These are phyloP conservation scores for Battus philenor DNA, from an alignment of 1,140 invertebrate genomes.

Conservation along the genomic window DNA sequence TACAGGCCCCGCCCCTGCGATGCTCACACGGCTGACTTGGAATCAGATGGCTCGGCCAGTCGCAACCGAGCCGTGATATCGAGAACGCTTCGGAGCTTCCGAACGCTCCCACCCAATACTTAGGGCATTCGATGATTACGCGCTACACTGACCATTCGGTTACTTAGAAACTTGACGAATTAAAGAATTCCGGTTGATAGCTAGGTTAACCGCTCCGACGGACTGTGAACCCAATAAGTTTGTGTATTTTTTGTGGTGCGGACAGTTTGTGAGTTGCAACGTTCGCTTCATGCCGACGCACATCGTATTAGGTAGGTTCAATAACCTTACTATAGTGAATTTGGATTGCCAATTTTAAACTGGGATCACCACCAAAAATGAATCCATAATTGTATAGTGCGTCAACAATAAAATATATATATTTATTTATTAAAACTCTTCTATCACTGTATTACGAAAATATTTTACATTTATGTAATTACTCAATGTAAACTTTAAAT, in stretches of 20 bases:
- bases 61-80: conserved; percentile 67
- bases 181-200: conserved; percentile 48
- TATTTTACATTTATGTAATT: too few species aligned
- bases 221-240: conserved; percentile 46
- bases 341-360: too few species aligned
- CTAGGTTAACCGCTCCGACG: conserved; percentile 34
- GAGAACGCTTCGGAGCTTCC: conserved; percentile 64
- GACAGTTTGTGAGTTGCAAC: conserved; percentile 34
- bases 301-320: conserved; percentile 49
- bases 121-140: conserved; percentile 64
- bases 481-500: too few species aligned
- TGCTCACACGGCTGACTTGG: conserved; percentile 73
- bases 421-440: too few species aligned
- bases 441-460: too few species aligned
- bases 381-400: too few species aligned
- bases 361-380: too few species aligned
- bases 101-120: conserved; percentile 47
- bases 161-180: conserved; percentile 61
- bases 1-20: conserved; percentile 52
- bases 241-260: conserved; percentile 32
- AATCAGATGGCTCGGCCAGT: conserved; percentile 74
- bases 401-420: too few species aligned
- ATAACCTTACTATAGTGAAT: too few species aligned
- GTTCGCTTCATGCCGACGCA: conserved; percentile 28
- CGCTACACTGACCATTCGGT: conserved; percentile 54